These are phyloP conservation scores for Elgaria multicarinata DNA, from an alignment of 2,113 vertebrate species.

Conservation along the genomic window DNA sequence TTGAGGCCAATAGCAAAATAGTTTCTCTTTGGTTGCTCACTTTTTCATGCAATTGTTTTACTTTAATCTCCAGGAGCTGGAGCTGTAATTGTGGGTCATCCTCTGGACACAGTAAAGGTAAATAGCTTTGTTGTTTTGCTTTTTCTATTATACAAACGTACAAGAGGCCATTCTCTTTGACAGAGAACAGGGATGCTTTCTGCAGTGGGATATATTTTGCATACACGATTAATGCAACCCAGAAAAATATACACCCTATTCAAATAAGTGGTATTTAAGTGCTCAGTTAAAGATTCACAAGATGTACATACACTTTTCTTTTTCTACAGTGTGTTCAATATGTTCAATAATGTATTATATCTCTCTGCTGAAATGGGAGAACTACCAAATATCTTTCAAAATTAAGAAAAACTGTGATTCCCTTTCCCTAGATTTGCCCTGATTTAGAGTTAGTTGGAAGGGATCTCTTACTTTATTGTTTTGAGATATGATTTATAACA, in stretches of 20 bases:
- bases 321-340: not conserved
- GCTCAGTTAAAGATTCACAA: not conserved
- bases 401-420: not conserved
- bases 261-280: not conserved
- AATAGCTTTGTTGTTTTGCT: not conserved
- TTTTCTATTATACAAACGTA: not conserved
- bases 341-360: not conserved
- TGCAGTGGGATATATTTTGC: not conserved
- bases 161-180: not conserved
- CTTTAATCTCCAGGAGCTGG: slow-evolving; percentile 74
- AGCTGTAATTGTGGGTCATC: slow-evolving; percentile 81
- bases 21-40: not conserved
- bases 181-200: no score
- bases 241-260: not conserved
- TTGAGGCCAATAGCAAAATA: not conserved
- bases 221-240: not conserved
- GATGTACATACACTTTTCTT: not conserved
- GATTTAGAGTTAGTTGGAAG: not conserved
- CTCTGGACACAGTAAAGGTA: slow-evolving; percentile 86
- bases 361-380: not conserved
- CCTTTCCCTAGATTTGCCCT: not conserved
- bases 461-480: not conserved
- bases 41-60: slow-evolving; percentile 21
- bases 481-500: not conserved
- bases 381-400: not conserved